Base-by-base conservation (phyloP, 2,797 vertebrate genomes). In the Platyrinchus mystaceus region DNA sequence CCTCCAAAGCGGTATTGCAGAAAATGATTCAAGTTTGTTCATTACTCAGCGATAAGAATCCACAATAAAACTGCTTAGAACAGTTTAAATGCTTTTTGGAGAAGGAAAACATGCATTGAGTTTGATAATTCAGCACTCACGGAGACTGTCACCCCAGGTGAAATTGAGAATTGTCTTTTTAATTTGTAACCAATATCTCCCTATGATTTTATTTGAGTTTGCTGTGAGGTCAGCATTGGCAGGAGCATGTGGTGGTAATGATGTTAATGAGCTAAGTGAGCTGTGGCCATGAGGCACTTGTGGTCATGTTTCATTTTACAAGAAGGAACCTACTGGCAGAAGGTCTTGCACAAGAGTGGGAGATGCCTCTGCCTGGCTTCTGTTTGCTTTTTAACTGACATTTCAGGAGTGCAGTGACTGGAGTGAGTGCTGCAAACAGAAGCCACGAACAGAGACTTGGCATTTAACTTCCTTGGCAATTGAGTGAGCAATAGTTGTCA, bases 251-350 rank as follows among this genome's bases (percentile, higher is more conserved):
- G 30, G 17, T 39, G 24, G 10, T 58, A 81, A 46, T 10, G 26
- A 19, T 84, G n/a, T 68, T 66, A 7, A 9, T 43, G 49, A 69
- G 14, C 21, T 41, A 3, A 26, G 12, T 13, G 74, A 78, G 28
- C 46, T 92, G 27, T 27, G 59, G 8, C 11, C 50, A 15, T 14
- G 47, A 86, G 10, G 14, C 10, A 30, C 0, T 0, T 14, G 34
- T 2, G 6, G 5, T 0, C 36, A 18, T 1, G 0, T 50, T 80
- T 50, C 53, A 9, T 47, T 85, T 94, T 76, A 20, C 11, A 16
- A 32, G 47, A 46, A 69, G 30, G 21, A 90, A 26, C 4, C 5
- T 67, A 5, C 49, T 83, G 39, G 55, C 21, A 1, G 21, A 28
- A 32, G 32, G 15, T 69, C 52, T 67, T 16, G 4, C 20, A 46